A percentile compares a stretch with the other conserved stretches of the same genome.
Evolutionary conservation across 1,140 invertebrate genomes (phyloP).

Genomic region (Adoxophyes honmai): DNA sequence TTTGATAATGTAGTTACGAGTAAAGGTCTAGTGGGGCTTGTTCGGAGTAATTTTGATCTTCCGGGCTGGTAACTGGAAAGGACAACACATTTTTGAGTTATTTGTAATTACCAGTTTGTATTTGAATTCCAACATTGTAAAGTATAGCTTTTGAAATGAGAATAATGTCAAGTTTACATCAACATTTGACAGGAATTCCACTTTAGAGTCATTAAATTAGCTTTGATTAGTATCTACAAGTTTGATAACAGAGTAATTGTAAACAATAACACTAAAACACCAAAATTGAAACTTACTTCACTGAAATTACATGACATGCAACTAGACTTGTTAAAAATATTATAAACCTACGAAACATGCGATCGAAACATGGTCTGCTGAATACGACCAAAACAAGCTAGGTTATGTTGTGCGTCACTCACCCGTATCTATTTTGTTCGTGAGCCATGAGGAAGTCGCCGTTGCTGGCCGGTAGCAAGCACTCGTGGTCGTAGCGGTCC

Average conservation of each 20-base stretch:
- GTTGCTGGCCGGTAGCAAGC: constrained; percentile 55
- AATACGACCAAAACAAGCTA: constrained; percentile 11
- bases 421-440: constrained; percentile 52
- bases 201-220: too few relatives aligned
- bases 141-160: too few relatives aligned
- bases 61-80: constrained; percentile 55
- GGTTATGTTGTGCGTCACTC: constrained; percentile 44
- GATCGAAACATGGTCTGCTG: neutral
- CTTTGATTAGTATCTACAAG: too few relatives aligned
- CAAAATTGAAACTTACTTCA: too few relatives aligned
- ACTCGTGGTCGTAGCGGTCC: constrained; percentile 54
- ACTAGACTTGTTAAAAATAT: too few relatives aligned
- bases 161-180: neutral
- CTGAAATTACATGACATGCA: too few relatives aligned
- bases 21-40: constrained; percentile 59
- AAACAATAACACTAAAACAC: too few relatives aligned
- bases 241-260: too few relatives aligned
- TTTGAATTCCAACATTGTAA: too few relatives aligned
- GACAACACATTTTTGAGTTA: constrained; percentile 16
- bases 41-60: constrained; percentile 57
- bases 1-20: constrained; percentile 58
- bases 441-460: constrained; percentile 67
- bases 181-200: too few relatives aligned
- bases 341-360: neutral
- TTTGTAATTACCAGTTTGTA: too few relatives aligned